Base-by-base conservation (phyloP, 2,113 vertebrate species). In the Ifrita kowaldi region DNA sequence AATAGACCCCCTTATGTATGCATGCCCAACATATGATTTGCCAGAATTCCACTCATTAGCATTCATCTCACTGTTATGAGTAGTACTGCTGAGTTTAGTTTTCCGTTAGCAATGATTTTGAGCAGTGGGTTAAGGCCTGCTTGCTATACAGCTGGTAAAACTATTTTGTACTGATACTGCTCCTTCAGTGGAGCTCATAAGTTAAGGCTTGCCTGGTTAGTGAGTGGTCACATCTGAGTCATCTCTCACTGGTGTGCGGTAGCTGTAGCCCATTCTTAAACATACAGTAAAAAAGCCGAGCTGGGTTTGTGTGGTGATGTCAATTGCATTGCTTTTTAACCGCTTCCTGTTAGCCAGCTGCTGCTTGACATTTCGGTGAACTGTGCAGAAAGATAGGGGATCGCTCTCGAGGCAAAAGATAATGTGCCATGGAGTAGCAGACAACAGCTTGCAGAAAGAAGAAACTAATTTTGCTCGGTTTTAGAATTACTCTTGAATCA, bases 361-460 rank as follows among this genome's bases (percentile, higher is more conserved):
- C 94, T 93, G 81, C 50, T 63, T 97, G 96, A 97, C 97, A 97
- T 95, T 94, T 89, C 63, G 1, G 69, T 97, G 93, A 97, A 97
- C 96, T 97, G 19, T 42, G 57, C 91, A 86, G 59, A 88, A 62
- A 90, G 88, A 92, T 35, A 69, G 60, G 57, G 73, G 32, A 88
- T 93, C 6, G 7, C 94, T 93, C 87, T 96, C 68, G 14, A 87
- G 90, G 95, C 96, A 93, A 69, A 93, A 89, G 92, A 95, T 78
- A 94, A 84, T 47, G n/a, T 67, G 27, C 71, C 60, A 10, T 20
- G 33, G 65, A 94, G 73, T 5, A 84, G 63, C 62, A 80, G 93
- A n/a, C 80, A 84, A 3, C 79, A 59, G 6, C 59, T 88, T 90
- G 52, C 65, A 56, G 78, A 62, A 80, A 42, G 42, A 33, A 80